Evolutionary conservation across 2,888 invertebrate species (phyloP).

Genomic region (Drosophila paramelanica): DNA sequence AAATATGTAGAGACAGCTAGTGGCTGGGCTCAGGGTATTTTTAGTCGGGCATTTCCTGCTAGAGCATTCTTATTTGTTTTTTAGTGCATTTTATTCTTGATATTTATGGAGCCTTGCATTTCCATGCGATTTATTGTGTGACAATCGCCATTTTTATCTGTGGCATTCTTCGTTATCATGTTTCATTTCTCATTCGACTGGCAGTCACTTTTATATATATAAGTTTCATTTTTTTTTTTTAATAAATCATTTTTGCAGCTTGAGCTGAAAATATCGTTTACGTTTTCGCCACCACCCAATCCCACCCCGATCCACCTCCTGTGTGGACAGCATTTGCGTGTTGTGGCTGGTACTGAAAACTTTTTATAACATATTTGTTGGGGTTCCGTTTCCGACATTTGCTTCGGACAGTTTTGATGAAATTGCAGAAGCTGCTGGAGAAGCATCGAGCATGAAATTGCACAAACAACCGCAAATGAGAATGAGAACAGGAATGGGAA

Average conservation of each 20-base stretch:
- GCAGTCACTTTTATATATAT: conserved; percentile 20
- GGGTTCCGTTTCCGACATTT: conserved; percentile 42
- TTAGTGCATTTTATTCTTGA: conserved; percentile 18
- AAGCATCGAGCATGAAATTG: conserved; percentile 55
- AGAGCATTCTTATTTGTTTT: background rate
- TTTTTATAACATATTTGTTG: conserved; percentile 58
- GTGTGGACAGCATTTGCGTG: conserved; percentile 32
- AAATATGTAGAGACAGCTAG: too few relatives aligned
- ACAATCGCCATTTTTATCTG: conserved; percentile 68
- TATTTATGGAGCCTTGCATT: conserved; percentile 49
- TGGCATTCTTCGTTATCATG: conserved; percentile 54
- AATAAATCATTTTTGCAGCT: conserved; percentile 79
- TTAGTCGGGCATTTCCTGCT: too few relatives aligned
- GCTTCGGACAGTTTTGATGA: conserved; percentile 55
- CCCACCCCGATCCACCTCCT: background rate
- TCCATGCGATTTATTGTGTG: conserved; percentile 64
- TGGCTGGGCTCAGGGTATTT: too few relatives aligned
- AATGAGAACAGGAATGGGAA: background rate
- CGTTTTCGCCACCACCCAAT: conserved; percentile 42
- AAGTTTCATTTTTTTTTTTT: conserved; percentile 54
- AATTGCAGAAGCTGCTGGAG: conserved; percentile 32
- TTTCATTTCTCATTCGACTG: conserved; percentile 48
- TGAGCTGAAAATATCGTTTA: conserved; percentile 72
- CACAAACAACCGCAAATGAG: conserved; percentile 12
- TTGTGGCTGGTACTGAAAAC: conserved; percentile 30